These are phyloP conservation scores for Sclerurus mexicanus DNA, from an alignment of 2,113 vertebrate genomes.

Conservation along the genomic window DNA sequence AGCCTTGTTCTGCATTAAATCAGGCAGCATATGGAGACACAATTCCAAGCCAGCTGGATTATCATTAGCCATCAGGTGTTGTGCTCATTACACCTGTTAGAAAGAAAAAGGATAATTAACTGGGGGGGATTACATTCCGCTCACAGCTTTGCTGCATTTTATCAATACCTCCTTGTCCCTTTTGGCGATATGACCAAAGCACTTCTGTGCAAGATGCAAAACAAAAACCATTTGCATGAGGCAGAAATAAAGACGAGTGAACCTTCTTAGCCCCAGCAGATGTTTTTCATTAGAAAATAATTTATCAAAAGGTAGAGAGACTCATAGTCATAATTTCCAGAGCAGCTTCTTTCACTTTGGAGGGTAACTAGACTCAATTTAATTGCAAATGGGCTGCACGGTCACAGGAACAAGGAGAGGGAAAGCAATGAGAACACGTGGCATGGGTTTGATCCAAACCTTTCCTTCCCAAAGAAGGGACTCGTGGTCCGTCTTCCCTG, in stretches of 20 bases:
- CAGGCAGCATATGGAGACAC: constrained; percentile 36
- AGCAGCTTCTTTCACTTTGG: constrained; percentile 37
- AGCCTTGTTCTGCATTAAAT: not conserved
- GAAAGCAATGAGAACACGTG: not conserved
- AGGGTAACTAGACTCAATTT: constrained; percentile 60
- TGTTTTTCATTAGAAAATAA: constrained; percentile 65
- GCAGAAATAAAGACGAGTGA: not conserved
- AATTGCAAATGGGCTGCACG: constrained; percentile 50
- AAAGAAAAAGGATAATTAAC: constrained; percentile 32
- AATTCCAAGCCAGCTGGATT: constrained; percentile 56
- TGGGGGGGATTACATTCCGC: not conserved
- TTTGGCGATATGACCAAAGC: not conserved
- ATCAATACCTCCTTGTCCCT: not conserved
- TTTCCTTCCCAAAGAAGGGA: not conserved
- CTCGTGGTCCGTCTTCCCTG: not conserved
- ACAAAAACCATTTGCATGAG: not conserved
- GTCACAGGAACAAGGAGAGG: not conserved
- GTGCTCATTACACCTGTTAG: constrained; percentile 47
- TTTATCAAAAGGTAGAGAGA: constrained; percentile 57
- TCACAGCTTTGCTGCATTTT: not conserved
- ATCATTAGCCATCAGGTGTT: constrained; percentile 58
- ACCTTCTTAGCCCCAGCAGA: constrained; percentile 38
- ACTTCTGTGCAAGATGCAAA: not conserved
- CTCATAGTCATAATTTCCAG: constrained; percentile 42
- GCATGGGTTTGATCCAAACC: not conserved